These are phyloP conservation scores for Torymus tubicola DNA, from an alignment of 2,888 invertebrate species.

Conservation along the genomic window DNA sequence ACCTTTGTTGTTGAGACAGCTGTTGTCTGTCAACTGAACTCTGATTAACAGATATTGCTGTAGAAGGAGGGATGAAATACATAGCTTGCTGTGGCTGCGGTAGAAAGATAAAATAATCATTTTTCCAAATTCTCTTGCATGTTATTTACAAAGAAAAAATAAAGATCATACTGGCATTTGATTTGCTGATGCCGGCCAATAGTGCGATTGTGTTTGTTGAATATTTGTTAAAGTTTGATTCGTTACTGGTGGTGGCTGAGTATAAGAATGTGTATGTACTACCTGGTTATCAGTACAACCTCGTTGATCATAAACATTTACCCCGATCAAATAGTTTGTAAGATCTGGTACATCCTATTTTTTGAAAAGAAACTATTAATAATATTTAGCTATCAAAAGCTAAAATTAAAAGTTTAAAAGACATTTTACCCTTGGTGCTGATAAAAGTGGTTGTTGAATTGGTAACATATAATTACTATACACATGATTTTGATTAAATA, in stretches of 20 bases:
- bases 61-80: conserved; percentile 73
- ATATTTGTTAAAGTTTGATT: conserved; percentile 65
- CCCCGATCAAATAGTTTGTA: conserved; percentile 73
- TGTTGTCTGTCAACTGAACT: conserved; percentile 68
- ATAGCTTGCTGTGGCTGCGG: conserved; percentile 72
- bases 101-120: conserved; percentile 12
- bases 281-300: conserved; percentile 66
- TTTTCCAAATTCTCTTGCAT: too few relatives aligned
- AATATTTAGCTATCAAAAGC: not conserved
- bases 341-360: conserved; percentile 70
- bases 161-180: conserved; percentile 63
- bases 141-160: not conserved
- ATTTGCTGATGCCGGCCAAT: conserved; percentile 73
- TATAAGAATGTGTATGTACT: conserved; percentile 68
- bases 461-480: conserved; percentile 72
- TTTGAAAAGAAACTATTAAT: not conserved
- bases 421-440: conserved; percentile 62
- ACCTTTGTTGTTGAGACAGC: conserved; percentile 68
- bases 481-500: conserved; percentile 70
- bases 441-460: conserved; percentile 68
- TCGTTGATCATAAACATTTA: conserved; percentile 73
- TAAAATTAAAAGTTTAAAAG: conserved; percentile 18
- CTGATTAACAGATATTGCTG: conserved; percentile 69
- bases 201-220: conserved; percentile 68
- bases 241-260: conserved; percentile 65